Conservation (phyloP, 2,797 vertebrate genomes). For the Sparidentex hasta region DNA sequence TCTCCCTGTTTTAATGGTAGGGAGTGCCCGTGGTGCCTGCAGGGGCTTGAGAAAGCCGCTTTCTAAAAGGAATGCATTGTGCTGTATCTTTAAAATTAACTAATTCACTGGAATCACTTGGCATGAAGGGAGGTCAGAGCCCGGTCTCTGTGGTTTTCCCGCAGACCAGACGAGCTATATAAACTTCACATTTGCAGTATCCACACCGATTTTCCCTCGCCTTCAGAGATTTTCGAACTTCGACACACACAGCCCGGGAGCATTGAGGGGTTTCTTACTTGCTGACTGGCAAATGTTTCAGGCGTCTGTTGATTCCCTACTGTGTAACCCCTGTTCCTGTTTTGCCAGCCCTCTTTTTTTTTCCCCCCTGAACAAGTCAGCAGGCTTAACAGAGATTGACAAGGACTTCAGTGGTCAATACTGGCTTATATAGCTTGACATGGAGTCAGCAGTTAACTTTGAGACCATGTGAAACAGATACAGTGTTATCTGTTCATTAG, state of each 20-base stretch:
- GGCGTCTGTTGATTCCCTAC: slow-evolving; percentile 23
- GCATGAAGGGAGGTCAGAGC: slow-evolving; percentile 44
- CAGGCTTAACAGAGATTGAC: slow-evolving; percentile 66
- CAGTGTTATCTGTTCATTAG: slow-evolving; percentile 24
- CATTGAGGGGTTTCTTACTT: slow-evolving; percentile 35
- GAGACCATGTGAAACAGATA: slow-evolving; percentile 22
- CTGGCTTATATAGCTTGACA: slow-evolving; percentile 51
- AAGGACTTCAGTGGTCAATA: slow-evolving; percentile 62
- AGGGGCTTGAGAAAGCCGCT: slow-evolving; percentile 27
- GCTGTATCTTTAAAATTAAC: slow-evolving; percentile 57
- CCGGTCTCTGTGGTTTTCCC: slow-evolving; percentile 15
- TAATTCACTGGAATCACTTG: slow-evolving; percentile 53
- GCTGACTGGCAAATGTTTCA: slow-evolving; percentile 52
- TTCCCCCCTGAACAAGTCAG: slow-evolving; percentile 37
- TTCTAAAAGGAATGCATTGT: slow-evolving; percentile 40
- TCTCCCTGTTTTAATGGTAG: slow-evolving; percentile 54
- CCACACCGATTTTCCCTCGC: slow-evolving; percentile 3
- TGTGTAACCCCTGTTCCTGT: slow-evolving; percentile 20
- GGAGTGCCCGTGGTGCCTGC: slow-evolving; percentile 28
- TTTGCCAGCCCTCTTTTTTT: slow-evolving; percentile 12
- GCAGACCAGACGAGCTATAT: slow-evolving; percentile 29
- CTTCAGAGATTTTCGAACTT: slow-evolving; percentile 34
- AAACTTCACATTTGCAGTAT: slow-evolving; percentile 36
- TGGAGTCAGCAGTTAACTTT: slow-evolving; percentile 58
- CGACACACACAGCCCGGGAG: slow-evolving; percentile 10